Percentiles rank a stretch among this genome's conserved stretches.
These are phyloP conservation scores for Dicrostonyx torquatus DNA, from an alignment of 2,797 vertebrate genomes.

Conservation along the genomic window DNA sequence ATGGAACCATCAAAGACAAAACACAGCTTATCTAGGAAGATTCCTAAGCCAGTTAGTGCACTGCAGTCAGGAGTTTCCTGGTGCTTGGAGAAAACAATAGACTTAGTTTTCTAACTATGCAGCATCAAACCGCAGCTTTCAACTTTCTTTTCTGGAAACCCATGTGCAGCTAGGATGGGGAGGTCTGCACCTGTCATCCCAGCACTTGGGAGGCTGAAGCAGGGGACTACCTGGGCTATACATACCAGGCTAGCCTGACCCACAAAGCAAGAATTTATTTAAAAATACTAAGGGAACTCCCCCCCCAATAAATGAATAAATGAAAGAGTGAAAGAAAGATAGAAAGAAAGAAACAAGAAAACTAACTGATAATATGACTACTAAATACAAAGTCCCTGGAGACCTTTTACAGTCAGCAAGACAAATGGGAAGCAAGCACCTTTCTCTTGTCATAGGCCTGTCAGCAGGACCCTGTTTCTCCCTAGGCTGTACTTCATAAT, in stretches of 20 bases:
- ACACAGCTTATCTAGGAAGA: slow-evolving; percentile 49
- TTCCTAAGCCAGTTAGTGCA: not conserved
- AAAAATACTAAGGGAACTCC: not conserved
- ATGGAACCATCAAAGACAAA: slow-evolving; percentile 44
- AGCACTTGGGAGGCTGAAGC: not conserved
- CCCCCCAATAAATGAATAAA: not conserved
- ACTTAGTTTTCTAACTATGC: slow-evolving; percentile 37
- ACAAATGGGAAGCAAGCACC: not conserved
- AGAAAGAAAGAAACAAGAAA: not conserved
- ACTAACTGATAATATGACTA: not conserved
- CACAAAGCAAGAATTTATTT: not conserved
- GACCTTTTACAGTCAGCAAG: not conserved
- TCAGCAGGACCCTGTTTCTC: not conserved
- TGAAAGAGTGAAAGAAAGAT: too few species aligned
- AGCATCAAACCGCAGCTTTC: not conserved
- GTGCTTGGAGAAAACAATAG: not conserved
- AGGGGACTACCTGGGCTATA: not conserved
- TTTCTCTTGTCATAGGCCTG: not conserved
- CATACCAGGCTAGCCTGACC: not conserved
- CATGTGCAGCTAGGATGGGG: not conserved
- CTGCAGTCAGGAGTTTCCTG: slow-evolving; percentile 61
- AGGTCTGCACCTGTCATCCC: not conserved
- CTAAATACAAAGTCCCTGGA: not conserved
- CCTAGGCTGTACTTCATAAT: not conserved
- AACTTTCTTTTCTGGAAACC: slow-evolving; percentile 27